Base-by-base conservation (phyloP, 2,797 vertebrate species). In the Phrynocephalus forsythii region DNA sequence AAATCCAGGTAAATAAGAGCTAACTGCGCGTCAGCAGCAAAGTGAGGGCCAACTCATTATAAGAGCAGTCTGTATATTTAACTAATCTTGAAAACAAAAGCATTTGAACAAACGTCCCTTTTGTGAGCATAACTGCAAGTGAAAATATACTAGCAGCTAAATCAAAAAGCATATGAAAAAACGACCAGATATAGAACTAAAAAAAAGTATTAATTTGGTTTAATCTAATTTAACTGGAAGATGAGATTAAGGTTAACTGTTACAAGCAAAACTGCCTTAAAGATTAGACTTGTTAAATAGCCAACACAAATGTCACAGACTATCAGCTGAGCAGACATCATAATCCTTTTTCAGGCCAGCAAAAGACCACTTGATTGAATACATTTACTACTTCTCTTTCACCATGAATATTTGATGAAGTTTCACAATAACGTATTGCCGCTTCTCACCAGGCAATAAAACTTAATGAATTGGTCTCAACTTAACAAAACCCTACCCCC, bases 381-480 rank as follows among this genome's bases (percentile, higher is more conserved):
- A 98, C 98, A 99, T 99, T 98, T 98, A 98, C 98, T 98, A 98
- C 98, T 99, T 98, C 98, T 98, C 98, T 98, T 98, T 98, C 98
- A 98, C 98, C 98, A 99, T 99, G 99, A 99, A 99, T 99, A 99
- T 99, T 98, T 98, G 98, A 99, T 99, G 98, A 99, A 98, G 98
- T 98, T 97, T 97, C 97, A 99, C 98, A 99, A 99, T 99, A 98
- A 99, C 95, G 97, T 97, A 98, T 98, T 98, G 98, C 97, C 97
- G 97, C 97, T 98, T 98, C 98, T 99, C 98, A 98, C 98, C 97
- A 97, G 97, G 98, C 98, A 99, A 99, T 98, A 98, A 99, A 99
- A 98, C 97, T 97, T 98, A 98, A 98, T 99, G 98, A 99, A 99
- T 99, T 99, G 98, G 99, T 99, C 98, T 98, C 97, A 97, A 99